These are phyloP conservation scores for Pteronotus mesoamericanus DNA, from an alignment of 2,797 vertebrate genomes.

Conservation along the genomic window DNA sequence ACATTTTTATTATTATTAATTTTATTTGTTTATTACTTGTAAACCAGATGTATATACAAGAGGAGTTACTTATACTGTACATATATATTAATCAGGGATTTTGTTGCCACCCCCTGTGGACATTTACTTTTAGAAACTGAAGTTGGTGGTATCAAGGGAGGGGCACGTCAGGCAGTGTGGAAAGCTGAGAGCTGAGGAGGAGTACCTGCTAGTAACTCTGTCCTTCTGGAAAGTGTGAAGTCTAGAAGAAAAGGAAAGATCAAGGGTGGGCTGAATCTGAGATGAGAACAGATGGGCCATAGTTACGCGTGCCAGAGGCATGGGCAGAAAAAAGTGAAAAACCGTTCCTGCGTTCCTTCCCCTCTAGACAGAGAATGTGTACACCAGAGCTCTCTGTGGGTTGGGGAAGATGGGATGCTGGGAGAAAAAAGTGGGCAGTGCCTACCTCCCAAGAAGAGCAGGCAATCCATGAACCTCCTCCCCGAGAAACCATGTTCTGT, in stretches of 20 bases:
- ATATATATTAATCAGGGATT: not conserved
- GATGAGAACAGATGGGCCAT: constrained; percentile 50
- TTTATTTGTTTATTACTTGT: not conserved
- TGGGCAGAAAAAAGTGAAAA: constrained; percentile 38
- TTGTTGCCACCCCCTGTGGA: not conserved
- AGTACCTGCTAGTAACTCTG: constrained; percentile 45
- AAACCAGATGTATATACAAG: not conserved
- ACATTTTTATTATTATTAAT: not conserved
- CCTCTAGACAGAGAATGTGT: not conserved
- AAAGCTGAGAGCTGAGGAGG: constrained; percentile 10
- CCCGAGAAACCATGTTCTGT: not conserved
- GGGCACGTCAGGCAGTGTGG: not conserved
- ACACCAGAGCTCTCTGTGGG: not conserved
- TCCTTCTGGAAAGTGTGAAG: constrained; percentile 54
- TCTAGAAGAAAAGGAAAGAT: constrained; percentile 59
- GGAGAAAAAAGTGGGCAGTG: not conserved
- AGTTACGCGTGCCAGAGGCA: constrained; percentile 42
- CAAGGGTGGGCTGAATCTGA: constrained; percentile 62
- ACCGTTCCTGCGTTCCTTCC: not conserved
- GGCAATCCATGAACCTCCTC: not conserved
- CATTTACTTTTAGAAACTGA: constrained; percentile 2
- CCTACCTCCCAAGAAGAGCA: not conserved
- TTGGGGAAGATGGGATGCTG: constrained; percentile 34
- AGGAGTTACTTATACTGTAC: not conserved
- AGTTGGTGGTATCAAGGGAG: not conserved